Evolutionary conservation across 2,113 vertebrate species (phyloP).

Genomic region (Candoia aspera): DNA sequence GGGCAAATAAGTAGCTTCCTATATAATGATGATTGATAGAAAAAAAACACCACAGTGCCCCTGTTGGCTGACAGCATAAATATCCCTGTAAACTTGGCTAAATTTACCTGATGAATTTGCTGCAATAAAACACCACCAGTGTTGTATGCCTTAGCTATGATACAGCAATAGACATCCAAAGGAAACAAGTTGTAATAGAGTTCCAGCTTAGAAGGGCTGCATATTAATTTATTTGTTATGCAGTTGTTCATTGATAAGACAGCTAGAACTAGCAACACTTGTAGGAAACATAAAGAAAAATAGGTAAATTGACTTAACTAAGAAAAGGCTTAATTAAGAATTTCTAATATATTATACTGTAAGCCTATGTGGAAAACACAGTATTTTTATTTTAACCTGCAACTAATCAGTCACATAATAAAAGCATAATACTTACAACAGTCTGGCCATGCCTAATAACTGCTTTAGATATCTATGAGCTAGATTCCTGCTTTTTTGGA

Average conservation of each 20-base stretch:
- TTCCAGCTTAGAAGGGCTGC: not conserved
- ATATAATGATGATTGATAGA: not conserved
- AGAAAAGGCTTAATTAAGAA: constrained; percentile 22
- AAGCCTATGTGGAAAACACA: constrained; percentile 43
- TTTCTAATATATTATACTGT: constrained; percentile 5
- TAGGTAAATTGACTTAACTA: not conserved
- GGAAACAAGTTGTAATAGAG: not conserved
- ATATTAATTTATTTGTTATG: not conserved
- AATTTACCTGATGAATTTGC: not conserved
- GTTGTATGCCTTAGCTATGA: not conserved
- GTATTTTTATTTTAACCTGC: constrained; percentile 49
- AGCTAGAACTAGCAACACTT: not conserved
- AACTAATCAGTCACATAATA: constrained; percentile 56
- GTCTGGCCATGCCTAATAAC: constrained; percentile 31
- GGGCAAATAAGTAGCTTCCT: not conserved
- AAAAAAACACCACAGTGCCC: not conserved
- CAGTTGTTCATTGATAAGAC: not conserved
- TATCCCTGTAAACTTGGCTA: not conserved
- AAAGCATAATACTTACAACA: constrained; percentile 58
- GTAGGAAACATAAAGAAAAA: not conserved
- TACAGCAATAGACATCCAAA: not conserved
- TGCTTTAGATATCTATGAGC: constrained; percentile 44
- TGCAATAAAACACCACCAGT: not conserved
- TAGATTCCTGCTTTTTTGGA: constrained; percentile 29
- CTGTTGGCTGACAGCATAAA: not conserved